Conservation (phyloP, 2,113 vertebrate genomes). For the Phocoena phocoena region DNA sequence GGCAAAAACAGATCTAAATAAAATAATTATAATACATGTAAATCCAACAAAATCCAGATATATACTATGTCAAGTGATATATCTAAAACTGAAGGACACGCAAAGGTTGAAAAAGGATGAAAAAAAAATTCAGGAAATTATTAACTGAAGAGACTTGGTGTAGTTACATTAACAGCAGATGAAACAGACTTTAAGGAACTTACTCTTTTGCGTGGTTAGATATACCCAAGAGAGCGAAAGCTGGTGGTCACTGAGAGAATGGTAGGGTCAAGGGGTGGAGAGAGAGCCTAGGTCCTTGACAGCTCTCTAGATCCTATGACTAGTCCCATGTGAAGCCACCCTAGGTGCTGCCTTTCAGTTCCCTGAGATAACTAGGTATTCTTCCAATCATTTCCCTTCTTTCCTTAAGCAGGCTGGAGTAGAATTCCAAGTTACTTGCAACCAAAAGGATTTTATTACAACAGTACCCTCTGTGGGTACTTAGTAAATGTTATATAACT, state of each 20-base stretch:
- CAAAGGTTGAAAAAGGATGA: background rate
- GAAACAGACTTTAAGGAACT: background rate
- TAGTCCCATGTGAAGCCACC: background rate
- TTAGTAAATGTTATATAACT: background rate
- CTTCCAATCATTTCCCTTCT: background rate
- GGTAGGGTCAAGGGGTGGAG: background rate
- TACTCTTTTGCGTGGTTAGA: background rate
- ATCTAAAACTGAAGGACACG: background rate
- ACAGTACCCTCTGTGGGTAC: background rate
- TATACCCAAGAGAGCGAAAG: background rate
- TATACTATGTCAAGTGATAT: background rate
- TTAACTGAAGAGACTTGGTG: background rate
- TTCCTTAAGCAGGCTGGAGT: background rate
- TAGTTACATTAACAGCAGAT: background rate
- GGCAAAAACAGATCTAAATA: constrained; percentile 39
- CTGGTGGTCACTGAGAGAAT: background rate
- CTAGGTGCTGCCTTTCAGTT: background rate
- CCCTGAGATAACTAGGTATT: background rate
- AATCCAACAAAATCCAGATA: constrained; percentile 19
- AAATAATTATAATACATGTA: constrained; percentile 8
- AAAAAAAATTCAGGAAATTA: background rate
- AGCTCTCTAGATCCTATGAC: background rate
- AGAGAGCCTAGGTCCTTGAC: background rate
- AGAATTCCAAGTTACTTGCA: background rate
- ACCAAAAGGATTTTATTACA: background rate